phyloP scores from a whole-genome alignment of 2,888 invertebrate species.

The Abrostola triplasia region DNA sequence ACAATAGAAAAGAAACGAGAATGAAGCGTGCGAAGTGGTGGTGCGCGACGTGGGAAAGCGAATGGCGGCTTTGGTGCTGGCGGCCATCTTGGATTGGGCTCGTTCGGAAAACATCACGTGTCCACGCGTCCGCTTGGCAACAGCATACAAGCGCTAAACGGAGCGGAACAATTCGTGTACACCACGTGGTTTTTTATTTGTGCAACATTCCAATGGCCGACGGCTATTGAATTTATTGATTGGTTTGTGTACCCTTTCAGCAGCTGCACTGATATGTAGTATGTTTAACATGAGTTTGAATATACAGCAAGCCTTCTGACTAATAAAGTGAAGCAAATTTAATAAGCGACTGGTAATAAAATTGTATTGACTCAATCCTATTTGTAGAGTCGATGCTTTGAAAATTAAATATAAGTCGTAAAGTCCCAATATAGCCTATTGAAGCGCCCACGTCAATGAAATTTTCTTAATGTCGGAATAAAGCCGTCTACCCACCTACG shows the following conservation, averaged over 20 bases:
- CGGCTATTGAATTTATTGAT: constrained; percentile 71
- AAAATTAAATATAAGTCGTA: constrained; percentile 49
- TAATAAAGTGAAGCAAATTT: constrained; percentile 8
- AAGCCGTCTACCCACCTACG: constrained; percentile 61
- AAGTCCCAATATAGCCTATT: constrained; percentile 58
- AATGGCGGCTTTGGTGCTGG: constrained; percentile 74
- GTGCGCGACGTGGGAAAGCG: constrained; percentile 86
- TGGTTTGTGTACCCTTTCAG: constrained; percentile 59
- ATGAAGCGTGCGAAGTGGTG: constrained; percentile 77
- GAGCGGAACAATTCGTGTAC: constrained; percentile 82
- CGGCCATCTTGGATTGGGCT: constrained; percentile 84
- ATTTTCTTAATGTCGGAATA: constrained; percentile 62
- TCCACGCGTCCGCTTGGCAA: constrained; percentile 84
- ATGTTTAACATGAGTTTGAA: constrained; percentile 13
- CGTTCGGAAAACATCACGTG: constrained; percentile 83
- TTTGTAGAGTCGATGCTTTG: neutral
- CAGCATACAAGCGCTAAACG: constrained; percentile 80
- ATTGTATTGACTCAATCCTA: neutral
- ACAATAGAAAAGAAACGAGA: constrained; percentile 80
- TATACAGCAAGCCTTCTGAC: neutral
- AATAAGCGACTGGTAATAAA: neutral
- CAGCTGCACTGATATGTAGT: constrained; percentile 34
- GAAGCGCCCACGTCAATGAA: constrained; percentile 62
- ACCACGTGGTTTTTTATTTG: constrained; percentile 85
- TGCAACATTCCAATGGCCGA: constrained; percentile 76